Evolutionary conservation across 2,888 invertebrate species (phyloP).

Genomic region (Pheosia gnoma): DNA sequence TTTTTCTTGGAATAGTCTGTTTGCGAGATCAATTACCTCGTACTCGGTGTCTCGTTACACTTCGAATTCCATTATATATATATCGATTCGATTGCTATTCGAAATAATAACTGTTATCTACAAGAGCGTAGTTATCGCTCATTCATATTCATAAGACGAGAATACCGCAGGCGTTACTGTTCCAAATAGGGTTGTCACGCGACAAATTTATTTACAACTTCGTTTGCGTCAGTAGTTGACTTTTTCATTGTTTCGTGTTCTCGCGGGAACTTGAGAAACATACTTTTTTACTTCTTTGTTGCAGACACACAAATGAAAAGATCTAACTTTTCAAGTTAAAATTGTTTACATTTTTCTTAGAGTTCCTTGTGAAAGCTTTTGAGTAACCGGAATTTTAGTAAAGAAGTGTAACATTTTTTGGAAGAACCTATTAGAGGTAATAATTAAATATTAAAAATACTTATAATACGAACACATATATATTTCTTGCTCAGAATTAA

Average conservation of each 20-base stretch:
- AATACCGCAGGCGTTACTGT: conserved; percentile 43
- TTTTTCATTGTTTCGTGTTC: background rate
- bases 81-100: conserved; percentile 15
- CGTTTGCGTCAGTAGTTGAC: conserved; percentile 2
- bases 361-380: no score
- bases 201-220: conserved; percentile 22
- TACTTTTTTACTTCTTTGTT: no score
- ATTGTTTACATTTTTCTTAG: no score
- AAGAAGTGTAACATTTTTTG: no score
- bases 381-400: no score
- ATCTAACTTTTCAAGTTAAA: no score
- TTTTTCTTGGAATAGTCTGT: conserved; percentile 2
- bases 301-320: no score
- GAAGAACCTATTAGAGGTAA: no score
- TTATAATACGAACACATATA: no score
- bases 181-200: conserved; percentile 36
- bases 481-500: no score
- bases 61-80: conserved; percentile 14
- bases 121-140: conserved; percentile 60
- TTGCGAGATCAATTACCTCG: conserved; percentile 10
- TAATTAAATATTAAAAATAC: no score
- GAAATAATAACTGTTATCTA: conserved; percentile 72
- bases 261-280: background rate
- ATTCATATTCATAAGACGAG: conserved; percentile 72
- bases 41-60: conserved; percentile 7